A percentile compares a stretch with the other conserved stretches of the same genome.
These are phyloP conservation scores for Ptychoptera contaminata DNA, from an alignment of 2,888 invertebrate species.

Conservation along the genomic window DNA sequence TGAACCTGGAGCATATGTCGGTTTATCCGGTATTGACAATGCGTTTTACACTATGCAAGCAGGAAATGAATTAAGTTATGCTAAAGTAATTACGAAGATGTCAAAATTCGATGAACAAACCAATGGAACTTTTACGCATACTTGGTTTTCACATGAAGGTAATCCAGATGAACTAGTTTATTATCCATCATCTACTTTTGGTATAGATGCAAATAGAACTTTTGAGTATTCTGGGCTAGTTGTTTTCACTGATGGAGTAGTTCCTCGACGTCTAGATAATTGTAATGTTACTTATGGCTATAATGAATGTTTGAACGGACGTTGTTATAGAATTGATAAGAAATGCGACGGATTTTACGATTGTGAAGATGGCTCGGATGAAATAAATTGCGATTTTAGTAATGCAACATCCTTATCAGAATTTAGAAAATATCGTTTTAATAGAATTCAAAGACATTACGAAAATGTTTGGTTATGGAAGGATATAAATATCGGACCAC, in stretches of 20 bases:
- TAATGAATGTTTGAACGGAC: conserved; percentile 65
- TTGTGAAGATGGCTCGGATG: conserved; percentile 77
- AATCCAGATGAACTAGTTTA: conserved; percentile 72
- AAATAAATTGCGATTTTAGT: conserved; percentile 52
- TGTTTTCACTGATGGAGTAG: conserved; percentile 77
- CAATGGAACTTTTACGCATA: conserved; percentile 68
- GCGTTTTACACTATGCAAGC: conserved; percentile 87
- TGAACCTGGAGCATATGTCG: conserved; percentile 88
- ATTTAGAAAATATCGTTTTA: conserved; percentile 69
- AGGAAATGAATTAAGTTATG: conserved; percentile 77
- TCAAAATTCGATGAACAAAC: conserved; percentile 70
- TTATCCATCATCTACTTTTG: conserved; percentile 79
- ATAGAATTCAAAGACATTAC: conserved; percentile 77
- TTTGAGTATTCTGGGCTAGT: conserved; percentile 80
- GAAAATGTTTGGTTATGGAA: conserved; percentile 94
- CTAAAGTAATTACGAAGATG: conserved; percentile 77
- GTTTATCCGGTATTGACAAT: conserved; percentile 76
- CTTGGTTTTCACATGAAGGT: conserved; percentile 73
- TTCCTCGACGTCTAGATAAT: conserved; percentile 46
- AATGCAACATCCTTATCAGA: conserved; percentile 51
- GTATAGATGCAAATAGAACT: conserved; percentile 86
- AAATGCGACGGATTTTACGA: conserved; percentile 65
- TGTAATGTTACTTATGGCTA: conserved; percentile 62
- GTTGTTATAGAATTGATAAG: conserved; percentile 59
- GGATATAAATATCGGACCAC: conserved; percentile 83